Base-by-base conservation (phyloP, 2,888 invertebrate species). In the Myopa testacea region DNA sequence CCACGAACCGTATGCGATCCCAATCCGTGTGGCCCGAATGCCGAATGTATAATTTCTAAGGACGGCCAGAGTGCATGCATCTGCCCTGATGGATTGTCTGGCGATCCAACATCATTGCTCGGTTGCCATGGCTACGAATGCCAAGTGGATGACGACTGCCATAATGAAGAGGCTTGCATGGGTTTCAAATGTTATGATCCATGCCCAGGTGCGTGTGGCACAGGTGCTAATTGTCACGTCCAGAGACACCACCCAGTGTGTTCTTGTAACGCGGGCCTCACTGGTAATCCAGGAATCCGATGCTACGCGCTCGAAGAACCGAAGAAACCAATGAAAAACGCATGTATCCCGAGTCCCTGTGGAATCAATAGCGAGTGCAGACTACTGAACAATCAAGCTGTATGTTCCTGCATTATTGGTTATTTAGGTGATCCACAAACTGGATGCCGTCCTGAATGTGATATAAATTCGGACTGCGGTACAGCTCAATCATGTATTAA, bases 71-170 rank as follows among this genome's bases (percentile, higher is more conserved):
- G 93, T 1, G 89, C 93, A 80, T 96, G 96, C 84, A 91, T 91
- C 58, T 96, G 96, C 85, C 92, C 93, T 8, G 92, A 93, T 78
- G 95, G 95, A 37, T 92, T 94, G 83, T 92, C 93, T 40, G 95
- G 95, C 26, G 94, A 95, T 88, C 95, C 96, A 37, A 93, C 93
- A 40, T 93, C 94, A 78, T 85, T 91, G 3, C 90, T 90, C 69
- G 95, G 95, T 7, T 95, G 95, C 83, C 93, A 93, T 82, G 93
- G 94, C n/a, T 93, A 93, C 79, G 95, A 95, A 90, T 96, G 96
- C 88, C 93, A 93, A 85, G 91, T 93, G 37, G 95, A 96, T 85
- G 93, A 93, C 75, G 95, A 96, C 86, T 96, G 96, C 86, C 90
- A 92, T 37, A 87, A 90, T 77, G 91, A 92, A 83, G 92, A 92